Evolutionary conservation across 2,797 vertebrate species (phyloP).

Genomic region (Picus viridis): DNA sequence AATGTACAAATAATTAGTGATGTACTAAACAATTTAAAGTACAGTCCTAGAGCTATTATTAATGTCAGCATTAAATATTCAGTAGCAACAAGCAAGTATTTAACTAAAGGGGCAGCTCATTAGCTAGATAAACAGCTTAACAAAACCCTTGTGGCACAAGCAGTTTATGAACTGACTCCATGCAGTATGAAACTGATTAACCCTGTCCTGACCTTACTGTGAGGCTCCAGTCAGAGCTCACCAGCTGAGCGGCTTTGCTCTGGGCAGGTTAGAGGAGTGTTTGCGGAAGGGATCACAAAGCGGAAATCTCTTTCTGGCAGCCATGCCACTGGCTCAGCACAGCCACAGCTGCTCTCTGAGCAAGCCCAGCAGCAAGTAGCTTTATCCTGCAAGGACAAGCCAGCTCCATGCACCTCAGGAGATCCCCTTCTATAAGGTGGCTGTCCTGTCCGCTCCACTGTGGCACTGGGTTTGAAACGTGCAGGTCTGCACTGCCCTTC

Average conservation of each 20-base stretch:
- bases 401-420: not conserved
- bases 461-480: fast-evolving
- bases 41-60: not conserved
- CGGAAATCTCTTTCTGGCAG: not conserved
- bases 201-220: not conserved
- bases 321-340: fast-evolving
- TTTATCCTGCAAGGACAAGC: not conserved
- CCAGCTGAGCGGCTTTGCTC: not conserved
- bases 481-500: not conserved
- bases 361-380: not conserved
- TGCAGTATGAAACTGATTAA: not conserved
- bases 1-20: not conserved
- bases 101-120: not conserved
- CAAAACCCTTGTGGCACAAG: not conserved
- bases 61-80: not conserved
- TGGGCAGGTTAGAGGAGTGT: fast-evolving
- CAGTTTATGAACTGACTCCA: not conserved
- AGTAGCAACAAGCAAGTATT: not conserved
- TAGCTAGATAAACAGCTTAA: not conserved
- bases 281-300: not conserved
- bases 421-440: not conserved
- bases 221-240: not conserved
- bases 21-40: not conserved
- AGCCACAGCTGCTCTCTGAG: not conserved
- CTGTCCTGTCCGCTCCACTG: not conserved